Conservation (phyloP, 1,140 invertebrate species). For the Formica selysi region DNA sequence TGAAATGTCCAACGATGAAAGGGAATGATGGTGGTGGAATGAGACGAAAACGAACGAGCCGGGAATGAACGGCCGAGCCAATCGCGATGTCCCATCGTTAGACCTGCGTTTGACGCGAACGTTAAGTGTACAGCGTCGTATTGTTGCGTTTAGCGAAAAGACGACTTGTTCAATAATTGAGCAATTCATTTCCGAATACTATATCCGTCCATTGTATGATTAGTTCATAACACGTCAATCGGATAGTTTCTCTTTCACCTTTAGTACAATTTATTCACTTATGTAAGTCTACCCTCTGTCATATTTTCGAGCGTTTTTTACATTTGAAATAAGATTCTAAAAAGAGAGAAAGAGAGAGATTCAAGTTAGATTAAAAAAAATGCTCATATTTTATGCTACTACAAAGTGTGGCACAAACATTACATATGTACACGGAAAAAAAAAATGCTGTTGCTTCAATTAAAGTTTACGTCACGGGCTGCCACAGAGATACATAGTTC, state of each 20-base stretch:
- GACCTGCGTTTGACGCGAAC: slow-evolving; percentile 51
- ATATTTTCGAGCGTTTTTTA: too few relatives aligned
- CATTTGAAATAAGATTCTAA: too few relatives aligned
- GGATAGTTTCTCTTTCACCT: neutral
- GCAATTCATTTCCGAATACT: neutral
- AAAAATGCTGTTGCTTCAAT: too few relatives aligned
- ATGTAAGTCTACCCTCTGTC: neutral
- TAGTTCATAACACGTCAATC: neutral
- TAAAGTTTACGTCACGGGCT: too few relatives aligned
- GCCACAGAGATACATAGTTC: too few relatives aligned
- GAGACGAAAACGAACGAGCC: slow-evolving; percentile 58
- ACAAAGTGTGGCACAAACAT: neutral
- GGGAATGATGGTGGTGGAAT: slow-evolving; percentile 50
- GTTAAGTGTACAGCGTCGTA: slow-evolving; percentile 43
- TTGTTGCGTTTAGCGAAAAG: slow-evolving; percentile 37
- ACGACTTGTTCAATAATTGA: slow-evolving; percentile 34
- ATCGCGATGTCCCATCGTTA: slow-evolving; percentile 50
- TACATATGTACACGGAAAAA: neutral
- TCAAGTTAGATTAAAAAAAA: neutral
- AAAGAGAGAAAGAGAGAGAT: too few relatives aligned
- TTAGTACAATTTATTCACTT: neutral
- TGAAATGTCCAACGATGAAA: slow-evolving; percentile 64
- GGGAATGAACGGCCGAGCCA: slow-evolving; percentile 46
- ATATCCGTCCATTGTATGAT: neutral
- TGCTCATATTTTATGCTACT: too few relatives aligned